Conservation (phyloP, 2,797 vertebrate genomes). For the Oreonectes daqikongensis region DNA sequence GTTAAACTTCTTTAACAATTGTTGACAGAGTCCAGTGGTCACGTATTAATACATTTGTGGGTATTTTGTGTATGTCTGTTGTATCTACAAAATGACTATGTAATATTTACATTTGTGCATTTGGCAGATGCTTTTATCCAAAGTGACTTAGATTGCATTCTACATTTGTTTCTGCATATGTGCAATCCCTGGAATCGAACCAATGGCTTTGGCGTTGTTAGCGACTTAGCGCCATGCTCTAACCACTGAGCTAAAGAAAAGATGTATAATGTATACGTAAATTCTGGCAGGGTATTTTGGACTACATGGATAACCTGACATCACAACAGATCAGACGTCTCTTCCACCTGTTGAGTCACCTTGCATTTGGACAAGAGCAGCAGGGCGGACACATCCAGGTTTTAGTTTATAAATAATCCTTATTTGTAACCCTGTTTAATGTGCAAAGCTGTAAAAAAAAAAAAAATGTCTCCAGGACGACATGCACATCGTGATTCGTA, state of each 20-base stretch:
- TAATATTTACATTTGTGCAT: too few relatives aligned
- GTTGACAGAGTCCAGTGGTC: too few relatives aligned
- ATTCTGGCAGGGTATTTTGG: conserved; percentile 85
- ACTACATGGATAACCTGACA: conserved; percentile 91
- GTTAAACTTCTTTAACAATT: too few relatives aligned
- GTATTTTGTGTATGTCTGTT: background rate
- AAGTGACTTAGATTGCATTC: too few relatives aligned
- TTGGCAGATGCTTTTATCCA: too few relatives aligned
- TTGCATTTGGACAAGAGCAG: conserved; percentile 85
- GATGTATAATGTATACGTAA: too few relatives aligned
- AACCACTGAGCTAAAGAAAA: too few relatives aligned
- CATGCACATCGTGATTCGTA: conserved; percentile 94
- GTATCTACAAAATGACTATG: too few relatives aligned
- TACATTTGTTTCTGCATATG: too few relatives aligned
- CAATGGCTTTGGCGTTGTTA: too few relatives aligned
- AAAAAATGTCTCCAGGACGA: conserved; percentile 83
- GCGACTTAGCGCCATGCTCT: too few relatives aligned
- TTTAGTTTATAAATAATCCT: background rate
- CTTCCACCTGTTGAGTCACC: conserved; percentile 86
- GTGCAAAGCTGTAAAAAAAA: background rate
- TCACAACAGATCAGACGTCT: conserved; percentile 91
- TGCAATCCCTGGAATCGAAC: too few relatives aligned
- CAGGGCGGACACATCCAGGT: conserved; percentile 90
- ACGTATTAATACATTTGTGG: background rate
- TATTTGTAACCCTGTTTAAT: background rate